Base-by-base conservation (phyloP, 2,113 vertebrate species). In the Hippoglossus stenolepis region DNA sequence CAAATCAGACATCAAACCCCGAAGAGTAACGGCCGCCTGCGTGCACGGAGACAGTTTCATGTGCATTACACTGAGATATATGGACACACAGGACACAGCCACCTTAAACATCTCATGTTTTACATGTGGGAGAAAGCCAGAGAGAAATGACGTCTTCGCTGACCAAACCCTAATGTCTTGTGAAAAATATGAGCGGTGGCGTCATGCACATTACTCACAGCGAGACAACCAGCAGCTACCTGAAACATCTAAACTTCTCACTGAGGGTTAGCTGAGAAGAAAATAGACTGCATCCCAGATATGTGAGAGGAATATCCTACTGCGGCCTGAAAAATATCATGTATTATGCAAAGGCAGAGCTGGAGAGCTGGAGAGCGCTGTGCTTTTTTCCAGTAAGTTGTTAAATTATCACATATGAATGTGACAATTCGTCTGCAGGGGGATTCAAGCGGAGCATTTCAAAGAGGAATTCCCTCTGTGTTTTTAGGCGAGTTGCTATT, bases 1-100 rank as follows among this genome's bases (percentile, higher is more conserved):
- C 87, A 82, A 85, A 89, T 90, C 89, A 84, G 81, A 90, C 81
- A 87, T 88, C 82, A 84, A 85, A 75, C 75, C 75, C 28, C 1
- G 15, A 56, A 83, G 90, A 90, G 63, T 83, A 86, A 89, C 53
- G 24, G 74, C 79, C 1, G 67, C 35, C 66, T 15, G 65, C 9
- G 84, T 17, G 63, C 3, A 40, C 74, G 71, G 21, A 63, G 84
- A 82, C 89, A 84, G 73, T 78, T 91, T 91, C 75, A 87, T 84
- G 71, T 73, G 84, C 81, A 84, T 79, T 89, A 86, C 84, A 77
- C 21, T 0, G 57, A 90, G 79, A 89, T 86, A 87, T 88, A 89
- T 78, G 77, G 77, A 80, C 72, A 57, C 20, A 3, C 51, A 56
- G 70, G 76, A 82, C 54, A 15, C 63, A 58, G 75, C 80, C 71